phyloP scores from a whole-genome alignment of 2,113 vertebrate genomes.

The Burhinus bistriatus region DNA sequence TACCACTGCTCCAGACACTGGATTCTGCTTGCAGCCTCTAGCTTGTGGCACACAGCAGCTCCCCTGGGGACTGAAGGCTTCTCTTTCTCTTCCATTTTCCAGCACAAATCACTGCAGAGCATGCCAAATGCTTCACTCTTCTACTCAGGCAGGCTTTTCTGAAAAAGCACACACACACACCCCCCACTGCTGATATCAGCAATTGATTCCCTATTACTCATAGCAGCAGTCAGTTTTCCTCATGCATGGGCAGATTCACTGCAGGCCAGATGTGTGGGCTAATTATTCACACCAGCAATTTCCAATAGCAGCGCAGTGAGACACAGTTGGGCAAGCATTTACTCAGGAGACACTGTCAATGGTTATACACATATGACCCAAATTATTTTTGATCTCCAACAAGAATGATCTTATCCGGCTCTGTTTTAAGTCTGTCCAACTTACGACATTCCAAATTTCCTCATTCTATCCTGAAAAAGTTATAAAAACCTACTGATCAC shows the following conservation, averaged over 20 bases:
- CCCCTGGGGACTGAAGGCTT: neutral
- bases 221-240: neutral
- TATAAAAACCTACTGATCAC: neutral
- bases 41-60: neutral
- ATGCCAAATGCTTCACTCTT: neutral
- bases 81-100: neutral
- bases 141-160: neutral
- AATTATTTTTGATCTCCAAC: conserved; percentile 44
- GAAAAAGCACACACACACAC: neutral
- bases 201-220: neutral
- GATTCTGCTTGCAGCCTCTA: neutral
- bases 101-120: neutral
- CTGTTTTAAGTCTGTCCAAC: conserved; percentile 55
- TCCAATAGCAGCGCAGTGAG: neutral
- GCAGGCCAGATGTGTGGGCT: conserved; percentile 38
- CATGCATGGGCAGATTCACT: neutral
- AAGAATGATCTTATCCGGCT: conserved; percentile 52
- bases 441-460: neutral
- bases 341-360: neutral
- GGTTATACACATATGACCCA: conserved; percentile 44
- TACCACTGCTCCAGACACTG: neutral
- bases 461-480: conserved; percentile 39
- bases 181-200: neutral
- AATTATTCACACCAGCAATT: neutral
- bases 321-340: neutral